A percentile compares a stretch with the other conserved stretches of the same genome.
phyloP scores from a whole-genome alignment of 1,140 invertebrate genomes.

The Tetranychus urticae region DNA sequence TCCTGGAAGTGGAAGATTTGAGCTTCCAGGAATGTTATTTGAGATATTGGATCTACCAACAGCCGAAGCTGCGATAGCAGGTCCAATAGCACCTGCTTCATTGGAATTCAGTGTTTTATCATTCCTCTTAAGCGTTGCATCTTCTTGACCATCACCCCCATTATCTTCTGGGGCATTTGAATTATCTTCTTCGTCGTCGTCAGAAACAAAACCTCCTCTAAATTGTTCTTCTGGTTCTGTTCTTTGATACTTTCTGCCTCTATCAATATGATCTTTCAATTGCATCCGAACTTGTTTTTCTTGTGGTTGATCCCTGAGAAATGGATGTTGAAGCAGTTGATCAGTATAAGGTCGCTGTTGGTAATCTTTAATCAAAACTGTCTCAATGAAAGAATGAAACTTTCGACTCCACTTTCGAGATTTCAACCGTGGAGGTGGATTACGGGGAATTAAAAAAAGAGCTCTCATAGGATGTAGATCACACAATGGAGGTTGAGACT shows the following conservation, averaged over 20 bases:
- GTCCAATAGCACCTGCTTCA: not conserved
- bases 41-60: not conserved
- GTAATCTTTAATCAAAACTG: conserved; percentile 85
- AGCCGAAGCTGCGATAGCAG: too few species aligned
- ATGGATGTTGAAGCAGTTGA: conserved; percentile 85
- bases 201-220: conserved; percentile 19
- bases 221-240: conserved; percentile 15
- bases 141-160: conserved; percentile 4
- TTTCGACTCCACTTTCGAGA: conserved; percentile 90
- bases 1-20: not conserved
- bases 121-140: conserved; percentile 11
- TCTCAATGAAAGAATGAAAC: conserved; percentile 73
- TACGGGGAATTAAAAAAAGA: conserved; percentile 91
- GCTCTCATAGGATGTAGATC: conserved; percentile 99
- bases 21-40: not conserved
- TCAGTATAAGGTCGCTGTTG: conserved; percentile 94
- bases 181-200: conserved; percentile 22
- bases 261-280: conserved; percentile 95
- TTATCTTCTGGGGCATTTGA: conserved; percentile 1
- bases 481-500: conserved; percentile 60
- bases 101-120: conserved; percentile 4
- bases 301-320: conserved; percentile 90
- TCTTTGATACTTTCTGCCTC: conserved; percentile 29
- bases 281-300: conserved; percentile 93
- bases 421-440: conserved; percentile 83